Evolutionary conservation across 2,888 invertebrate genomes (phyloP).

Genomic region (Ochropleura plecta): DNA sequence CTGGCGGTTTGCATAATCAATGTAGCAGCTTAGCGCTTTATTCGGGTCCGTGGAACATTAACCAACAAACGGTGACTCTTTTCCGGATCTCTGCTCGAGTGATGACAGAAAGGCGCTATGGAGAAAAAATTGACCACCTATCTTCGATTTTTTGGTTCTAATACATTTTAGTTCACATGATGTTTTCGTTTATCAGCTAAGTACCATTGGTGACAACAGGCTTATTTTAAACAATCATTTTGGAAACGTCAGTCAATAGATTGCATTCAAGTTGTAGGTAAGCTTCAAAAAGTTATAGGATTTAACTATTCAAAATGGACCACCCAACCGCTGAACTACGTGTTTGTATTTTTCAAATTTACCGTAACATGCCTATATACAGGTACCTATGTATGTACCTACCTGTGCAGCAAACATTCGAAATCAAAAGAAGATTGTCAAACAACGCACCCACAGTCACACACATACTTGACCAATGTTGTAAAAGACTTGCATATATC

Average conservation of each 20-base stretch:
- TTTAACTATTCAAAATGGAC: too few species aligned
- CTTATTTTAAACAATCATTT: background rate
- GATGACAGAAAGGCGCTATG: too few species aligned
- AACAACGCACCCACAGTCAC: background rate
- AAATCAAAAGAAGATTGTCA: conserved; percentile 14
- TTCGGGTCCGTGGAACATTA: too few species aligned
- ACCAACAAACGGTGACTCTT: too few species aligned
- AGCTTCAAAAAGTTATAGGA: too few species aligned
- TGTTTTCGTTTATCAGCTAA: background rate
- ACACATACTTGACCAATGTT: background rate
- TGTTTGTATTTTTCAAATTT: background rate
- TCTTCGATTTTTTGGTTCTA: background rate
- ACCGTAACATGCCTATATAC: background rate
- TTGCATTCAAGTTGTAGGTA: background rate
- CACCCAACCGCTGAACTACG: background rate
- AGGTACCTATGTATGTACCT: background rate
- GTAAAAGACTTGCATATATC: background rate
- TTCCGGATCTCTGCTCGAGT: too few species aligned
- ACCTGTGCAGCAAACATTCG: background rate
- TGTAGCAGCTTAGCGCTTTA: too few species aligned
- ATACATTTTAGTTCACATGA: background rate
- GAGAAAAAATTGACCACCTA: too few species aligned
- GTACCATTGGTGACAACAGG: background rate
- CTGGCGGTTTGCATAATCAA: too few species aligned
- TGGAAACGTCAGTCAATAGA: background rate